A percentile compares a stretch with the other conserved stretches of the same genome.
Evolutionary conservation across 2,888 invertebrate species (phyloP).

Genomic region (Leptopilina drosophilae): DNA sequence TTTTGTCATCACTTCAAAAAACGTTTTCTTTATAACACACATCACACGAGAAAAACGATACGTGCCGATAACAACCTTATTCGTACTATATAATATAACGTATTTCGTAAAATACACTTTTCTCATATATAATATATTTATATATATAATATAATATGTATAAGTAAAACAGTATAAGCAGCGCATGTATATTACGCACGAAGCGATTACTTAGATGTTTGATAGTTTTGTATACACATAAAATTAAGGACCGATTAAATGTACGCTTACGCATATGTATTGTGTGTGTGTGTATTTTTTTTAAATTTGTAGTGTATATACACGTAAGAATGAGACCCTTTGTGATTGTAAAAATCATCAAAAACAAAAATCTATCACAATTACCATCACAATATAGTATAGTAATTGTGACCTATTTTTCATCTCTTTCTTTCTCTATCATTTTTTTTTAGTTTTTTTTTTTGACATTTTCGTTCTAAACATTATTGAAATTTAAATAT

Average conservation of each 20-base stretch:
- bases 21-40: constrained; percentile 16
- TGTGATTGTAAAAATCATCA: constrained; percentile 84
- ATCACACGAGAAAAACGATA: constrained; percentile 31
- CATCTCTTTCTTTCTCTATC: constrained; percentile 27
- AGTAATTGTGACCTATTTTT: too few species aligned
- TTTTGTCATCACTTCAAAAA: constrained; percentile 23
- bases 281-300: constrained; percentile 14
- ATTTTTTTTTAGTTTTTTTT: constrained; percentile 60
- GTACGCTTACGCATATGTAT: constrained; percentile 24
- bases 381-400: constrained; percentile 72
- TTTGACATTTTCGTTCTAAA: constrained; percentile 62
- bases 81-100: constrained; percentile 31
- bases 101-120: constrained; percentile 39
- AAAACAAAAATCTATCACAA: constrained; percentile 85
- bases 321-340: constrained; percentile 76
- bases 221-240: constrained; percentile 74
- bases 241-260: constrained; percentile 57
- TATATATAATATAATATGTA: constrained; percentile 49
- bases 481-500: constrained; percentile 76
- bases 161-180: constrained; percentile 79
- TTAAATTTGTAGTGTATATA: constrained; percentile 11
- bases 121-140: constrained; percentile 41
- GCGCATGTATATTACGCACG: constrained; percentile 78
- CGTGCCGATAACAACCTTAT: constrained; percentile 38
- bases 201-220: constrained; percentile 75